Base-by-base conservation (phyloP, 2,113 vertebrate species). In the Chamaetylas fuelleborni region DNA sequence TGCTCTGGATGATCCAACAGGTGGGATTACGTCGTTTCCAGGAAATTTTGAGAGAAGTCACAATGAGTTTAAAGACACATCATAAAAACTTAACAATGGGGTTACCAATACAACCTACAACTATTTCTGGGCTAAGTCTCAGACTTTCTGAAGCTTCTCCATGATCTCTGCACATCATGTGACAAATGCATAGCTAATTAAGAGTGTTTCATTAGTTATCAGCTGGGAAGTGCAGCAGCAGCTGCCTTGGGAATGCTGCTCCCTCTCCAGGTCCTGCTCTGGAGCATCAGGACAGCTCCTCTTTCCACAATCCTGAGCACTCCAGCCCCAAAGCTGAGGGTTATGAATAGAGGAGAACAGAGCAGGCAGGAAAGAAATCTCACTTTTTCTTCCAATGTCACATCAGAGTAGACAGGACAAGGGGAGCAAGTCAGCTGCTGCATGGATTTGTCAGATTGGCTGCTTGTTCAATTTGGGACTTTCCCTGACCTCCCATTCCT, bases 221-320 rank as follows among this genome's bases (percentile, higher is more conserved):
- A 51, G 38, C 57, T 48, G 4, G 5, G 26, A 42, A 51, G 18
- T 19, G 28, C 34, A 51, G 82, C 66, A 91, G n/a, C 60, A 33
- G 60, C 25, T 89, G 58, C 67, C 67, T 73, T 5, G 11, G 73
- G 50, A 76, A 14, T 12, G 24, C 45, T 82, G 18, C 25, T 85
- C 34, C 43, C 74, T 57, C 85, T 70, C 56, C 81, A 65, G 47
- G 16, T 57, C 70, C 74, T 78, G 81, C 56, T 43, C 62, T 3
- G 0, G 19, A 50, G 25, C 0, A 0, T 4, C 11, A 50, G 65
- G 26, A 29, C 15, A 66, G 38, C 12, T 84, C 60, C 40, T 47
- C 22, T 47, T 69, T 23, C 2, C 4, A 42, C 26, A 58, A 36
- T 43, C 36, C 48, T 45, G 42, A 91, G 50, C 50, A 8, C 34